Evolutionary conservation across 1,140 invertebrate species (phyloP).

Genomic region (Pseudomyrmex sp.): DNA sequence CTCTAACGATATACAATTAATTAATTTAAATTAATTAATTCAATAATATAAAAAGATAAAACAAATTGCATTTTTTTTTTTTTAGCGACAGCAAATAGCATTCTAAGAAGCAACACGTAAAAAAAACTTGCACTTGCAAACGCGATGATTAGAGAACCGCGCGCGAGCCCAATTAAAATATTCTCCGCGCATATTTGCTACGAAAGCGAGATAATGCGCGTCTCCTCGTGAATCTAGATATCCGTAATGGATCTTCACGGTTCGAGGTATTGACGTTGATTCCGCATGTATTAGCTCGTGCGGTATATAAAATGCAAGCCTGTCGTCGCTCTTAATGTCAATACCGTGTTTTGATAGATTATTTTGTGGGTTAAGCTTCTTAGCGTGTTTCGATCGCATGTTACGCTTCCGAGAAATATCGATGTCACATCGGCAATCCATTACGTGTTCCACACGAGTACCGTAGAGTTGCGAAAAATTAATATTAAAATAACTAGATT

Average conservation of each 20-base stretch:
- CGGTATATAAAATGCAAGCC: conserved; percentile 17
- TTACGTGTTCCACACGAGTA: background rate
- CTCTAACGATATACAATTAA: too few species aligned
- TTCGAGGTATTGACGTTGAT: background rate
- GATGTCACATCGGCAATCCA: conserved; percentile 36
- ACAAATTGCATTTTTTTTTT: too few species aligned
- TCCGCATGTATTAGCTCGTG: background rate
- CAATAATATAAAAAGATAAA: background rate
- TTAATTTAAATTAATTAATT: background rate
- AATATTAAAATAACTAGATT: background rate
- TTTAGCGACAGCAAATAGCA: background rate
- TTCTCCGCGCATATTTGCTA: background rate
- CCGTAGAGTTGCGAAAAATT: background rate
- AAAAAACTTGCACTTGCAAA: background rate
- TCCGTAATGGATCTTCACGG: conserved; percentile 12
- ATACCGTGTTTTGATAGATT: conserved; percentile 68
- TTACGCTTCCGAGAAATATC: conserved; percentile 21
- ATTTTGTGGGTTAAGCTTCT: conserved; percentile 66
- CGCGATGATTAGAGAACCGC: background rate
- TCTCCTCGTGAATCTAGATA: conserved; percentile 1
- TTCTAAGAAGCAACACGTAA: background rate
- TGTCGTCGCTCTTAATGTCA: conserved; percentile 62
- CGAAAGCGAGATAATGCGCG: background rate
- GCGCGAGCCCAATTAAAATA: background rate
- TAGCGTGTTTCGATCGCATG: conserved; percentile 21